Conservation (phyloP, 2,888 invertebrate species). For the Hofmannophila pseudospretella region DNA sequence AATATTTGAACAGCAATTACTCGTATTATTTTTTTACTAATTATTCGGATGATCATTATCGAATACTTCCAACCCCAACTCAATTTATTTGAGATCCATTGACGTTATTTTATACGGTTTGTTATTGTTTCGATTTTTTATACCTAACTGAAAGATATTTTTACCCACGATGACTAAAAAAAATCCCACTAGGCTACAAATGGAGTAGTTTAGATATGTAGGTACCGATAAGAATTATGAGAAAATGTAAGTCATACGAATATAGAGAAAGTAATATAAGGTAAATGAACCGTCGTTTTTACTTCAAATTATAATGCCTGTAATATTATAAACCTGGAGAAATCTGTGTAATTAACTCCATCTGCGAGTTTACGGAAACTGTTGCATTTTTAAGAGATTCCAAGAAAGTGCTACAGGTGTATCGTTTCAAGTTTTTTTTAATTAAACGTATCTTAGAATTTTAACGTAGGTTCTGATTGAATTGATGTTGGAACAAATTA, state of each 20-base stretch:
- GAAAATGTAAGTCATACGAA: constrained; percentile 15
- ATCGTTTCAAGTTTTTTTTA: neutral
- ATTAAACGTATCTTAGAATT: no score
- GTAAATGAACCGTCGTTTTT: constrained; percentile 41
- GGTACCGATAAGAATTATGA: constrained; percentile 14
- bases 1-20: neutral
- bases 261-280: constrained; percentile 49
- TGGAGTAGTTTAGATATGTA: no score
- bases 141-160: no score
- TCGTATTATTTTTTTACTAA: neutral
- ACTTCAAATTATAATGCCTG: constrained; percentile 45
- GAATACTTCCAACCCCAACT: neutral
- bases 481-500: no score
- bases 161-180: no score
- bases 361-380: constrained; percentile 13
- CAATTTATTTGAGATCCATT: constrained; percentile 6
- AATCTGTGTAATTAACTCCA: constrained; percentile 30
- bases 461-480: no score
- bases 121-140: no score
- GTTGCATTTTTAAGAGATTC: neutral
- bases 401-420: neutral
- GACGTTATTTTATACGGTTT: no score
- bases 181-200: no score
- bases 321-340: constrained; percentile 20
- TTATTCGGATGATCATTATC: neutral